Conservation (phyloP, 30 jellyfish, hydroid and myxozoan species). For the Aurelia sp. region DNA sequence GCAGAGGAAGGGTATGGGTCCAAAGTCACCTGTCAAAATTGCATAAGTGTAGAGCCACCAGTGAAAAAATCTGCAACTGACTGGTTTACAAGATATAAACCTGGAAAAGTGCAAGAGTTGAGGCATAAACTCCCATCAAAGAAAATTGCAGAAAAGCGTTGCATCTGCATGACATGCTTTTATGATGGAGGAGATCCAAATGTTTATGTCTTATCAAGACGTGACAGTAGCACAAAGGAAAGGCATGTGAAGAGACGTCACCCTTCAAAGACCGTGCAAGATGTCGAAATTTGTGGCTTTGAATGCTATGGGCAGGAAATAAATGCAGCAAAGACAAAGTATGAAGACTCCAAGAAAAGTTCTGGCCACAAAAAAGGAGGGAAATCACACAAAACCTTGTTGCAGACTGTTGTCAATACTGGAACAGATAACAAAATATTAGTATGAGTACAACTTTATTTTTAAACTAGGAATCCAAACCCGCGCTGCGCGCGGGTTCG, state of each 20-base stretch:
- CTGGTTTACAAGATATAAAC: neutral
- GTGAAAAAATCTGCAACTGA: neutral
- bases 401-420: neutral
- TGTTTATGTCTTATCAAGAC: neutral
- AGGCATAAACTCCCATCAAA: neutral
- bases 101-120: neutral
- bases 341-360: neutral
- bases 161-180: neutral
- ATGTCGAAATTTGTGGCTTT: neutral
- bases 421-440: neutral
- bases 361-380: no score
- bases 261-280: neutral
- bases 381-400: neutral
- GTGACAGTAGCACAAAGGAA: neutral
- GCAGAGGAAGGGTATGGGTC: neutral
- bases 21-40: neutral
- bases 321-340: neutral
- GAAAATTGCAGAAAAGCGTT: neutral
- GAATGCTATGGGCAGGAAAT: neutral
- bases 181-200: neutral
- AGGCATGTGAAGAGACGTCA: neutral
- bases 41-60: neutral
- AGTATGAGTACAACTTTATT: neutral
- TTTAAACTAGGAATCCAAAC: no score
- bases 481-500: no score